Evolutionary conservation across 2,888 invertebrate species (phyloP), one percentile per base, ranked within the genome.

Genomic region (Griposia aprilina): DNA sequence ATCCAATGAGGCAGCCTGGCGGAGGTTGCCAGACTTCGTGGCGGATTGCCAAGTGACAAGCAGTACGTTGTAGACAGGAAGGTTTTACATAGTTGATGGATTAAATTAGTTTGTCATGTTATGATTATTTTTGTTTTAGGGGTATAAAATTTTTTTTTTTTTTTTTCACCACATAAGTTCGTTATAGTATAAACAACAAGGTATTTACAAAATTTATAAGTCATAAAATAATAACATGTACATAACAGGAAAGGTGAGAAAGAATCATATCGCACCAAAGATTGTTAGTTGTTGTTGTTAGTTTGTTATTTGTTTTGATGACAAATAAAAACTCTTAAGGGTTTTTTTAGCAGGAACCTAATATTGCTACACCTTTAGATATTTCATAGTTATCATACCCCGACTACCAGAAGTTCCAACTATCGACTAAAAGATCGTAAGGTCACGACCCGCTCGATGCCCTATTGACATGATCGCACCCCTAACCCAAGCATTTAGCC

Each of bases 31-130:
- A 84, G 82, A 87, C 63, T 82, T 62, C 13, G 45, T 87, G 85
- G 85, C 85, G 59, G 30, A 70, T 74, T 87, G 87, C 85, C 87
- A 87, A 87, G 82, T 67, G 63, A 73, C 70, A 74, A 76, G 67
- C 50, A 45, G 72, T 50, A n/a, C 50, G 41, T 36, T 67, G 67
- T 82, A 62, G 52, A 70, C 20, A 55, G 20, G 20, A 71, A 72
- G 55, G 60, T 50, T 76, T 68, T 68, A 36, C 62, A 30, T 73
- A 57, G 23, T 84, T 62, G 15, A 63, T 69, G 55, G 41, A 73
- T 80, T 66, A 66, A 50, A 65, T 66, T 60, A 52, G 60, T 71
- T 66, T 57, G 30, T 62, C 52, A 50, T 66, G n/a, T n/a, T 17
- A 50, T n/a, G 45, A 23, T n/a, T 26, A 36, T 26, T 57, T 48